Base-by-base conservation (phyloP, 2,797 vertebrate species). In the Chelonia mydas region DNA sequence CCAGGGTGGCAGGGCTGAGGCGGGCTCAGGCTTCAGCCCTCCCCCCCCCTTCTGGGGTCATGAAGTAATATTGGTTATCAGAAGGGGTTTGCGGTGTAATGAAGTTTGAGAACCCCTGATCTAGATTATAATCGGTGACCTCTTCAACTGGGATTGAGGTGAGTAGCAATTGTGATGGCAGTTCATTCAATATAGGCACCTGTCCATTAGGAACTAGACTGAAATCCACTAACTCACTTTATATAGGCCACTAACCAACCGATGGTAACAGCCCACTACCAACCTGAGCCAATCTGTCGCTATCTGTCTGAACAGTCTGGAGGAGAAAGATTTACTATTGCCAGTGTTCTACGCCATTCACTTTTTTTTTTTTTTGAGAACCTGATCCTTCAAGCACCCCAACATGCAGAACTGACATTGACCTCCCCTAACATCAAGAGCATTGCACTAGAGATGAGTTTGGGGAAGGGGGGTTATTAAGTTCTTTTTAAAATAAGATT, bases 281-380 rank as follows among this genome's bases (percentile, higher is more conserved):
- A 77, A 28, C 27, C 45, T 47, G 74, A 31, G 41, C 77, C n/a
- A 37, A 53, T 41, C 19, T 21, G 9, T 72, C 5, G 10, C n/a
- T 41, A 37, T 17, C 33, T 50, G 51, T 10, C 1, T 33, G 54
- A 57, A 28, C 59, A 65, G 77, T 86, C 86, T 68, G 23, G 78
- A 41, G 90, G 88, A 81, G 37, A 81, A 51, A 92, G 54, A 4
- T 50, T 87, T 84, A 59, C 84, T 33, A 2, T 95, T 94, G 23
- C 68, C 21, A 93, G 89, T 84, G 6, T 89, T 92, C 84, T 92
- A 23, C 47, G 53, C 77, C 89, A 2, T 0, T 0, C 54, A 92
- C 91, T 86, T 81, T 79, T 93, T 91, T 94, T 92, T 94, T 92
- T 91, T 95, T 91, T 93, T 89, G 81, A 93, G 87, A 93, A 37